A percentile compares a stretch with the other conserved stretches of the same genome.
phyloP scores from a whole-genome alignment of 2,797 vertebrate species.

The Catharus ustulatus region DNA sequence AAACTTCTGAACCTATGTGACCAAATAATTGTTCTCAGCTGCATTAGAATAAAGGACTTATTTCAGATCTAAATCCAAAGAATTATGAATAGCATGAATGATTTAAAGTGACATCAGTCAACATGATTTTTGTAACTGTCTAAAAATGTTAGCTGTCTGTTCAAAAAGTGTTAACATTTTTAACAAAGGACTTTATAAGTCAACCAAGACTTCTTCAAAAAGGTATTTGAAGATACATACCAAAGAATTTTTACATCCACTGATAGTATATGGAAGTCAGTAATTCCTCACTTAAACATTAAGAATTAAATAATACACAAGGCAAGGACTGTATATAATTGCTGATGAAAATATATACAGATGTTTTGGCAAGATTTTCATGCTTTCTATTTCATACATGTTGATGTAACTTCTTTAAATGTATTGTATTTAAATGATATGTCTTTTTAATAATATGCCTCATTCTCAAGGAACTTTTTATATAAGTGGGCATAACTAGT shows the following conservation, averaged over 20 bases:
- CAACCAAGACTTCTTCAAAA: neutral
- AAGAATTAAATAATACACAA: neutral
- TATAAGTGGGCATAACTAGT: neutral
- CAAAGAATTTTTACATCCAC: neutral
- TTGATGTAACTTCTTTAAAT: neutral
- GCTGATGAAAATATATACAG: neutral
- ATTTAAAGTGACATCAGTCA: slow-evolving; percentile 33
- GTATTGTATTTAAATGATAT: neutral
- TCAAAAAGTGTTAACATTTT: neutral
- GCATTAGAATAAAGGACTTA: neutral
- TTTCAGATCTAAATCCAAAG: neutral
- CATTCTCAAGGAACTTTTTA: neutral
- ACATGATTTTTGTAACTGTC: neutral
- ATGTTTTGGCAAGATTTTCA: accelerated
- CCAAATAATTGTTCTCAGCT: neutral
- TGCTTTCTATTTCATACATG: neutral
- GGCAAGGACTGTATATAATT: neutral
- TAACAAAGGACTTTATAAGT: neutral
- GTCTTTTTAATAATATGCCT: neutral
- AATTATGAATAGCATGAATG: neutral
- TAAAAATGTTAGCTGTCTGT: neutral
- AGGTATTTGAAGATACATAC: neutral
- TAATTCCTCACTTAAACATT: neutral
- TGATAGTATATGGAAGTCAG: neutral
- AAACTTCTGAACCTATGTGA: neutral